Conservation (phyloP, 2,113 vertebrate species). For the Chaenogobius annularis region DNA sequence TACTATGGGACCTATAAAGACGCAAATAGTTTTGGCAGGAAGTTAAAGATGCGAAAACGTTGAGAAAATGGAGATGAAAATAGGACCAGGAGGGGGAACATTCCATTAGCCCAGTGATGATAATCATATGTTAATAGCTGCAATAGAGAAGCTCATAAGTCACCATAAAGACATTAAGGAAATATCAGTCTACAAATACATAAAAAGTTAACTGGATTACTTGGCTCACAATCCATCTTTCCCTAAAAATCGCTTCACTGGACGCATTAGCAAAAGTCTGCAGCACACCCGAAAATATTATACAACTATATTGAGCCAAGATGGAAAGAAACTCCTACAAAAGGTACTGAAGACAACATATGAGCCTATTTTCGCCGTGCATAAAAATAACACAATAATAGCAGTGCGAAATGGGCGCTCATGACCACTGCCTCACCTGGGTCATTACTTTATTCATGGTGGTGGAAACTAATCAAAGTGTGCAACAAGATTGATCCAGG, state of each 20-base stretch:
- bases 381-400: slow-evolving; percentile 24
- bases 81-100: slow-evolving; percentile 40
- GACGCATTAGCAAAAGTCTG: slow-evolving; percentile 36
- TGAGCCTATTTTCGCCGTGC: slow-evolving; percentile 13
- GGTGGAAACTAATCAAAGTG: slow-evolving; percentile 6
- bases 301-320: slow-evolving; percentile 35
- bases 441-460: slow-evolving; percentile 1
- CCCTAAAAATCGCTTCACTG: slow-evolving; percentile 37
- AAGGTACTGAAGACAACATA: slow-evolving; percentile 24
- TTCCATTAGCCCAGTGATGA: slow-evolving; percentile 63
- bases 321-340: slow-evolving; percentile 37
- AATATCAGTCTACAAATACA: slow-evolving; percentile 61
- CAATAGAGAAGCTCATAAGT: slow-evolving; percentile 61
- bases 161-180: slow-evolving; percentile 66
- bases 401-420: slow-evolving; percentile 12
- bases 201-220: slow-evolving; percentile 63
- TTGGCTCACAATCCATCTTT: slow-evolving; percentile 56
- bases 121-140: slow-evolving; percentile 69
- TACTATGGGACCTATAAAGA: slow-evolving; percentile 10
- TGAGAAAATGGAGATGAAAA: slow-evolving; percentile 21
- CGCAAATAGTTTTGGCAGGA: slow-evolving; percentile 8
- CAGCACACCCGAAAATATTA: slow-evolving; percentile 41
- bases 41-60: slow-evolving; percentile 39
- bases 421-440: slow-evolving; percentile 3
- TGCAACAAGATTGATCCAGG: background rate